Evolutionary conservation across 1,140 invertebrate genomes (phyloP).

Genomic region (Drosophila bocki): DNA sequence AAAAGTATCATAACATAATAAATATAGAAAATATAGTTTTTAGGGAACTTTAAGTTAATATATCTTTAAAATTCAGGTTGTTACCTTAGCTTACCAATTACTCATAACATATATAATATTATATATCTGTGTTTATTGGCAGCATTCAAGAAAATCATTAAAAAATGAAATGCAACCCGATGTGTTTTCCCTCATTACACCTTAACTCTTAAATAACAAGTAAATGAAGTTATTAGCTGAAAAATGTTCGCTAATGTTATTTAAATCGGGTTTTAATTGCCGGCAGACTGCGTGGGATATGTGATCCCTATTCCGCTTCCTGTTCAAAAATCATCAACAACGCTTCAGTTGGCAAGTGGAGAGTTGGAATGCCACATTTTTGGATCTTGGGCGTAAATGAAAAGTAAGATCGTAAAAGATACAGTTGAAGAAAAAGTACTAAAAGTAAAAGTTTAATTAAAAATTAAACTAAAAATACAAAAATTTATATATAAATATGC

Average conservation of each 20-base stretch:
- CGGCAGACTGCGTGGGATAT: slow-evolving; percentile 17
- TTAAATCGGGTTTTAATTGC: slow-evolving; percentile 17
- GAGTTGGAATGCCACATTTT: slow-evolving; percentile 29
- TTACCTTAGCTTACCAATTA: not conserved
- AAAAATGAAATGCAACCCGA: not conserved
- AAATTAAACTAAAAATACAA: too few relatives aligned
- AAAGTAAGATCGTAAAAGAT: not conserved
- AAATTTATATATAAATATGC: not conserved
- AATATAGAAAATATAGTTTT: too few relatives aligned
- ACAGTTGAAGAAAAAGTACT: not conserved
- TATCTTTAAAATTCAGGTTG: too few relatives aligned
- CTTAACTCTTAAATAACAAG: not conserved
- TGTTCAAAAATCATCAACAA: slow-evolving; percentile 7
- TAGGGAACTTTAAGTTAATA: too few relatives aligned
- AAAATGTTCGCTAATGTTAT: not conserved
- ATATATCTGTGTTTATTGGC: too few relatives aligned
- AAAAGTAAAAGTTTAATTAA: not conserved
- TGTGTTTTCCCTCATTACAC: not conserved
- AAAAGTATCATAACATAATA: too few relatives aligned
- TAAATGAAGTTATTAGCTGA: slow-evolving; percentile 16
- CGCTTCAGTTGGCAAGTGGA: slow-evolving; percentile 22
- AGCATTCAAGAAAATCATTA: too few relatives aligned
- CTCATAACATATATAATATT: too few relatives aligned
- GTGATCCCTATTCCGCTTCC: slow-evolving; percentile 20
- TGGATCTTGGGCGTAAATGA: slow-evolving; percentile 4